Percentiles rank a stretch among this genome's conserved stretches.
phyloP scores from a whole-genome alignment of 1,140 invertebrate species.

The Semibalanus balanoides region DNA sequence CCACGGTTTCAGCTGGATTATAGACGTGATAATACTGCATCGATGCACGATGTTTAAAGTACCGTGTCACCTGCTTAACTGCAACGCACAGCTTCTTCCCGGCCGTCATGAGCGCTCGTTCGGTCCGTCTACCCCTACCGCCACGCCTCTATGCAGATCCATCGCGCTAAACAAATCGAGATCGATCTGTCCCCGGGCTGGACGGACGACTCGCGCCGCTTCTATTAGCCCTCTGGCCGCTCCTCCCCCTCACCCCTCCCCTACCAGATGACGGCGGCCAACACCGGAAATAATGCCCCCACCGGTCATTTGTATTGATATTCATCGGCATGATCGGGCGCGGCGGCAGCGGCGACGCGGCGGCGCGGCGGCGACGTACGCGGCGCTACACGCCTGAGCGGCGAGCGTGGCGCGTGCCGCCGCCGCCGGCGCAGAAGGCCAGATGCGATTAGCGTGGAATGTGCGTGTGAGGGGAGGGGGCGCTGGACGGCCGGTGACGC shows the following conservation, averaged over 20 bases:
- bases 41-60: no score
- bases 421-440: no score
- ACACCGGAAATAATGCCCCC: not conserved
- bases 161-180: not conserved
- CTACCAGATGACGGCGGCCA: not conserved
- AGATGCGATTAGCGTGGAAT: not conserved
- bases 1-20: no score
- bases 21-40: no score
- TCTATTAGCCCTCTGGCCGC: not conserved
- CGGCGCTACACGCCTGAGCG: not conserved
- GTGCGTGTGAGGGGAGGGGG: not conserved
- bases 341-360: no score
- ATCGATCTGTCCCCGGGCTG: not conserved
- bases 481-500: not conserved
- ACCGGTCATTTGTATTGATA: constrained; percentile 1
- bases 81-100: no score
- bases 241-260: not conserved
- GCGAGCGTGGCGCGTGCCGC: no score
- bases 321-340: not conserved
- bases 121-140: no score
- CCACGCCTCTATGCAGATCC: not conserved
- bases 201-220: not conserved
- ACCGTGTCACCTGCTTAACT: no score
- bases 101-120: no score
- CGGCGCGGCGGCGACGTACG: no score